A percentile compares a stretch with the other conserved stretches of the same genome.
phyloP scores from a whole-genome alignment of 2,888 invertebrate species.

The Homarus gammarus region DNA sequence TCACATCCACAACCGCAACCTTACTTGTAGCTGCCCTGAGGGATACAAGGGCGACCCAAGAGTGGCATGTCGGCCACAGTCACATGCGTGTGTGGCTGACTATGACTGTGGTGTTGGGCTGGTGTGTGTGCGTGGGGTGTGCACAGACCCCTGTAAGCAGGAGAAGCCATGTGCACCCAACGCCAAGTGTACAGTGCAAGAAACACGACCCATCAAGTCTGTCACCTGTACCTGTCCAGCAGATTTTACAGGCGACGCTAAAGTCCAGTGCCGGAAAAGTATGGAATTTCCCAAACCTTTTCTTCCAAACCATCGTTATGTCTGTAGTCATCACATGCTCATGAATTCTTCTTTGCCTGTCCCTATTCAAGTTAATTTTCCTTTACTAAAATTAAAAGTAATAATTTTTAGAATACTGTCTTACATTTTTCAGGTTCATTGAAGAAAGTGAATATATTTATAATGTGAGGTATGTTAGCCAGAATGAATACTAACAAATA shows the following conservation, averaged over 20 bases:
- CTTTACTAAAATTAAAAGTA: neutral
- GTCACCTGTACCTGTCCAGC: constrained; percentile 89
- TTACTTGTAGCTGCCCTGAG: constrained; percentile 78
- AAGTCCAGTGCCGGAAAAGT: constrained; percentile 78
- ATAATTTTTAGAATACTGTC: constrained; percentile 6
- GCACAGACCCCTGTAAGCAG: constrained; percentile 87
- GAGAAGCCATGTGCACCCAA: constrained; percentile 75
- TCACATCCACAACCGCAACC: constrained; percentile 82
- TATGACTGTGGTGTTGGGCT: constrained; percentile 80
- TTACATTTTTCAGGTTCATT: constrained; percentile 40
- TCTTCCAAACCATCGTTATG: constrained; percentile 13
- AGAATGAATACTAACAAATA: constrained; percentile 79
- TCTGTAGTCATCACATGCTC: constrained; percentile 20
- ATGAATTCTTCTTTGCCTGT: constrained; percentile 46
- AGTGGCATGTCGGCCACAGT: constrained; percentile 76
- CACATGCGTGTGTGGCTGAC: constrained; percentile 61
- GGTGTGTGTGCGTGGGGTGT: constrained; percentile 89
- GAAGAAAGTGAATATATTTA: constrained; percentile 18
- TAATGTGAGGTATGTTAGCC: neutral
- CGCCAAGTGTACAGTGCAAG: constrained; percentile 90
- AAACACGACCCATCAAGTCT: constrained; percentile 91
- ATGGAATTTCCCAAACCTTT: constrained; percentile 55
- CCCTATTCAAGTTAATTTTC: neutral
- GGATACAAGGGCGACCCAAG: constrained; percentile 78
- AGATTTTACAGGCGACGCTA: constrained; percentile 91